Percentiles rank a stretch among this genome's conserved stretches.
phyloP scores from a whole-genome alignment of 2,888 invertebrate genomes.

The Dynastes hyllus region DNA sequence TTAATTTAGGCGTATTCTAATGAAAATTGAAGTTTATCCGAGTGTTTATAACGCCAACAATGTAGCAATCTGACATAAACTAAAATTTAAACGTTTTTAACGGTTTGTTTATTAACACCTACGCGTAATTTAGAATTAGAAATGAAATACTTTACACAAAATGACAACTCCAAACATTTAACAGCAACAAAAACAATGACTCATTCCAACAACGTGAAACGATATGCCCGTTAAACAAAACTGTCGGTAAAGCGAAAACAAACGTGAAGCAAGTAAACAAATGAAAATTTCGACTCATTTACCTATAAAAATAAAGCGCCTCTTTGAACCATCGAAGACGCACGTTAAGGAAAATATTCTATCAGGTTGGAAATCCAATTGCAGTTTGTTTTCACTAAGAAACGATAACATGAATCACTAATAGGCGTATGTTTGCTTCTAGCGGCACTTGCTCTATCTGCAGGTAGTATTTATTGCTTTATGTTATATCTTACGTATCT shows the following conservation, averaged over 20 bases:
- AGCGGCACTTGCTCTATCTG: background rate
- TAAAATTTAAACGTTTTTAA: too few species aligned
- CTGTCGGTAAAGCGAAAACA: background rate
- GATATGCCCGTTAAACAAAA: background rate
- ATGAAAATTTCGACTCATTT: conserved; percentile 16
- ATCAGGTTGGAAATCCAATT: background rate
- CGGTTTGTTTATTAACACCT: too few species aligned
- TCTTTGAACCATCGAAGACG: background rate
- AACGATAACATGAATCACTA: conserved; percentile 2
- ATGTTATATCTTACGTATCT: too few species aligned
- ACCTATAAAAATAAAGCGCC: conserved; percentile 8
- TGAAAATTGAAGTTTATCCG: too few species aligned
- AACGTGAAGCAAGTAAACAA: conserved; percentile 10
- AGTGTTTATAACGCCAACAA: too few species aligned
- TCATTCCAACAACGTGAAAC: background rate
- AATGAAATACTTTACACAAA: background rate
- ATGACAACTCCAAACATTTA: background rate
- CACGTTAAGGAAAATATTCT: background rate
- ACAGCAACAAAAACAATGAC: conserved; percentile 18
- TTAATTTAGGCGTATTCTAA: too few species aligned
- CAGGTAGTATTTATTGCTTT: too few species aligned
- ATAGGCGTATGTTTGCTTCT: background rate
- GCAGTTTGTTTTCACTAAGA: background rate
- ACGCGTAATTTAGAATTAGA: background rate
- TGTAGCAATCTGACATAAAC: too few species aligned